Conservation (phyloP, 92 coral and sea anemone species). For the Porites divaricata region DNA sequence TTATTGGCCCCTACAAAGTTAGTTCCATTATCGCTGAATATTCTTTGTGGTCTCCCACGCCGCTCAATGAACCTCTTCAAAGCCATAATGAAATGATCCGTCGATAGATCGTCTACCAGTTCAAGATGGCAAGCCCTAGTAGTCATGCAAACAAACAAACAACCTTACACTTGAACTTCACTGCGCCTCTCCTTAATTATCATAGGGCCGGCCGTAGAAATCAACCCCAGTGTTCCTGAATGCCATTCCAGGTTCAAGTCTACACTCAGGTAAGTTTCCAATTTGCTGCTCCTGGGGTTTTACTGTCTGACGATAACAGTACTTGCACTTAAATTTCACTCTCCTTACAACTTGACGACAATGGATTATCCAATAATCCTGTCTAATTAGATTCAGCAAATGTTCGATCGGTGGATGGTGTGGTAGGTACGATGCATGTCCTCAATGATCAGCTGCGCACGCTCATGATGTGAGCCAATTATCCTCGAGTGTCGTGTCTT, state of each 20-base stretch:
- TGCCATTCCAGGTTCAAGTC: constrained; percentile 13
- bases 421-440: constrained; percentile 46
- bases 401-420: constrained; percentile 41
- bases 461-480: constrained; percentile 25
- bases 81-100: constrained; percentile 3
- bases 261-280: not conserved
- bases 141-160: constrained; percentile 13
- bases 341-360: not conserved
- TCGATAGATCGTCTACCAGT: constrained; percentile 13
- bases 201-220: constrained; percentile 27
- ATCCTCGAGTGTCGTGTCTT: not conserved
- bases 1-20: not conserved
- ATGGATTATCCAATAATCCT: constrained; percentile 9
- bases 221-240: constrained; percentile 42
- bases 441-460: constrained; percentile 26
- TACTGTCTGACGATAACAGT: not conserved
- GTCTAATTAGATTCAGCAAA: constrained; percentile 1
- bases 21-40: not conserved
- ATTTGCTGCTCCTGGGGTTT: constrained; percentile 40
- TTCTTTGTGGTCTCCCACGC: not conserved
- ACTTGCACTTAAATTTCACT: not conserved
- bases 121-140: too few relatives aligned
- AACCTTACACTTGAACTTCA: constrained; percentile 12
- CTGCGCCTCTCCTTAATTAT: constrained; percentile 27
- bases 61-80: constrained; percentile 31